Conservation (phyloP, 2,888 invertebrate species). For the Torymus texanus region DNA sequence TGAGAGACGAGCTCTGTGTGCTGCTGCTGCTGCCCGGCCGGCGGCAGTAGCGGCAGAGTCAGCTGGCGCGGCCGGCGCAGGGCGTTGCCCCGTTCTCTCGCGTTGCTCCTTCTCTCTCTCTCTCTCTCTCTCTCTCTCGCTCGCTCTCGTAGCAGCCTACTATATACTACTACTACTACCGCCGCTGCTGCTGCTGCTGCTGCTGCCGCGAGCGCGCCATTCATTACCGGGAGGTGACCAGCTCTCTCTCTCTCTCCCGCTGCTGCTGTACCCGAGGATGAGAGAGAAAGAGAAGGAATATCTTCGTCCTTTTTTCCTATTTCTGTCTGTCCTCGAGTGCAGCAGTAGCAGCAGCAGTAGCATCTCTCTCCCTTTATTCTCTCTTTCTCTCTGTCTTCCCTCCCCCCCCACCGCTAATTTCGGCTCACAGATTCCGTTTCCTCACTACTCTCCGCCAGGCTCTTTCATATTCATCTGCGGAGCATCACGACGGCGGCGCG, state of each 20-base stretch:
- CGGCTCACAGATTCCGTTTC: constrained; percentile 10
- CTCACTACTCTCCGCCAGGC: background rate
- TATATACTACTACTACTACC: constrained; percentile 3
- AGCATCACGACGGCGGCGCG: constrained; percentile 1
- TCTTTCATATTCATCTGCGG: constrained; percentile 35
- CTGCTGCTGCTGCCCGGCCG: too few relatives aligned
- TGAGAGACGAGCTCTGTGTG: too few relatives aligned
- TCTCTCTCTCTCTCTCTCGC: background rate
- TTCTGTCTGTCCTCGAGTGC: background rate
- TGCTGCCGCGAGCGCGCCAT: constrained; percentile 63
- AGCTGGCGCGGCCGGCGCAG: constrained; percentile 69
- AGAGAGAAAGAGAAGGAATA: too few relatives aligned
- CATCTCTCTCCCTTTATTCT: background rate
- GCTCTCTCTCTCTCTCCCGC: constrained; percentile 53
- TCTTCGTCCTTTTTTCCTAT: background rate
- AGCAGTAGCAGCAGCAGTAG: too few relatives aligned
- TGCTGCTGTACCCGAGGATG: background rate
- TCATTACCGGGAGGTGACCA: constrained; percentile 65
- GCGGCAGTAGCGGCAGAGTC: constrained; percentile 59
- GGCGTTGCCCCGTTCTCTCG: constrained; percentile 68
- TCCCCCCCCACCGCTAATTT: constrained; percentile 11
- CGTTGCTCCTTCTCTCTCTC: background rate
- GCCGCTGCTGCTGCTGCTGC: constrained; percentile 15
- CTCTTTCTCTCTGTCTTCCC: constrained; percentile 18
- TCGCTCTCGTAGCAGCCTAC: constrained; percentile 6